Evolutionary conservation across 1,140 invertebrate genomes (phyloP).

Genomic region (Octopus sinensis): DNA sequence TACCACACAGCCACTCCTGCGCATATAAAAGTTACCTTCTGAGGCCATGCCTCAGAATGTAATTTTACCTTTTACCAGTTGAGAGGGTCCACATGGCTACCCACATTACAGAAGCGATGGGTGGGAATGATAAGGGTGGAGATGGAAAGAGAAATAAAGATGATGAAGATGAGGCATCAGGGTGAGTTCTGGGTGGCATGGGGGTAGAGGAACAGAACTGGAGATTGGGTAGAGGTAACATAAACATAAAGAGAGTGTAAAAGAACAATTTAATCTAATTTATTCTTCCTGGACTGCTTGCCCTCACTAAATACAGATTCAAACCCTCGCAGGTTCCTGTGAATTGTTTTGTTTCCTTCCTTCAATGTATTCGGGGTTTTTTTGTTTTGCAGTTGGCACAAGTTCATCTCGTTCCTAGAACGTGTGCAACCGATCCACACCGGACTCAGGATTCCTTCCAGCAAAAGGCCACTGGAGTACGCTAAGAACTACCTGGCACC

Average conservation of each 20-base stretch:
- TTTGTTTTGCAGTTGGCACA: slow-evolving; percentile 31
- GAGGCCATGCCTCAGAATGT: no score
- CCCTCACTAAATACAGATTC: no score
- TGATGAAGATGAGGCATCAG: not conserved
- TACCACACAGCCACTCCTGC: no score
- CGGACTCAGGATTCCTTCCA: slow-evolving; percentile 34
- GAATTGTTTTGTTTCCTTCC: not conserved
- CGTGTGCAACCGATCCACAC: slow-evolving; percentile 33
- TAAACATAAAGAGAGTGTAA: not conserved
- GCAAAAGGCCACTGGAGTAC: slow-evolving; percentile 39
- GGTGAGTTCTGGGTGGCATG: not conserved
- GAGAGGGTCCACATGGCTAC: no score
- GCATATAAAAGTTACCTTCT: no score
- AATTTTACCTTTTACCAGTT: no score
- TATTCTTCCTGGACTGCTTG: no score
- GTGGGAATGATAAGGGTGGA: not conserved
- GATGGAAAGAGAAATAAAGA: not conserved
- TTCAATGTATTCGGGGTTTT: slow-evolving; percentile 1
- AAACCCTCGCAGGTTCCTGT: not conserved
- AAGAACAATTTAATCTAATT: not conserved
- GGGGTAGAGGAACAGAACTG: not conserved
- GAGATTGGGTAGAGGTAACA: not conserved
- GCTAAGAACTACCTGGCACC: slow-evolving; percentile 33
- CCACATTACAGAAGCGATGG: no score
- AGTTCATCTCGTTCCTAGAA: slow-evolving; percentile 34